Base-by-base conservation (phyloP, 2,888 invertebrate species). In the Marasmarcha lunaedactyla region DNA sequence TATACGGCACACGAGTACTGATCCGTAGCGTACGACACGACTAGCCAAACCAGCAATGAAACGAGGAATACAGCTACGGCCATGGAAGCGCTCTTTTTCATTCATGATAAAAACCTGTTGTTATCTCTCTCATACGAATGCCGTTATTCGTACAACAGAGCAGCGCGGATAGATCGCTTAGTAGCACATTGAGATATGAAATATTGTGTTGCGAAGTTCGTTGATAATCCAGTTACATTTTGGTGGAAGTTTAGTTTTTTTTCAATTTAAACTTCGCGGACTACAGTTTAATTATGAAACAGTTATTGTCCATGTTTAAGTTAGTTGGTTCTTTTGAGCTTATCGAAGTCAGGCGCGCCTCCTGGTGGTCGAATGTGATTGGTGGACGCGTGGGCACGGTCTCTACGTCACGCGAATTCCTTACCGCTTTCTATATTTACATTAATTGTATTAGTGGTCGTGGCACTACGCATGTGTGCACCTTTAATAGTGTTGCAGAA, bases 291-390 rank as follows among this genome's bases (percentile, higher is more conserved):
- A 5, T 20, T 20, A n/a, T n/a, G n/a, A n/a, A n/a, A n/a, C n/a
- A n/a, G n/a, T n/a, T n/a, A n/a, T n/a, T 5, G 3, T 20, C 7
- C 20, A 20, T 20, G 30, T 7, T 4, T 9, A 4, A 9, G 12
- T 33, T 25, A 36, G 25, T 39, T 26, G 10, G 33, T 37, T 20
- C 15, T 27, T 40, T 36, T 7, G n/a, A 30, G 30, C 30, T 30
- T 30, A 30, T 30, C 30, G 30, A n/a, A 11, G 6, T 30, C 54
- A 85, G 74, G 52, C 89, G 78, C 52, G 89, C 89, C 72, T 86
- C 84, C 69, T 73, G 77, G 53, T 86, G 71, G 48, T 85, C 63
- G 54, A 85, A 72, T 55, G 63, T 74, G 77, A 83, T 83, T 83
- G 81, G 83, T 51, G 56, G 59, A 53, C 63, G 73, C 67, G 72